A percentile compares a stretch with the other conserved stretches of the same genome.
Evolutionary conservation across 2,113 vertebrate species (phyloP).

Genomic region (Abramis brama): DNA sequence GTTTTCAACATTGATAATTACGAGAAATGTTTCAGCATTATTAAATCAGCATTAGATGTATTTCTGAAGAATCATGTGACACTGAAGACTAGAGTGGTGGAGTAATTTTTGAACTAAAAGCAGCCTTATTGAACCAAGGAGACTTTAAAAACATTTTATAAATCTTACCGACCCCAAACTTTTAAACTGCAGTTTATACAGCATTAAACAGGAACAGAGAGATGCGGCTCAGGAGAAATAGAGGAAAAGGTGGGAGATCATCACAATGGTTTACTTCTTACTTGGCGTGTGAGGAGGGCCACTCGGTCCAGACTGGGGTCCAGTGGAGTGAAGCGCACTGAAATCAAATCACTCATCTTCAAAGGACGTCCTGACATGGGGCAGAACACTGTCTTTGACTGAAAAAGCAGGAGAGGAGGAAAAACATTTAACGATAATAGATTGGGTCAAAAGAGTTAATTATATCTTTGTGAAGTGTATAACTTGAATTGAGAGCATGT

Average conservation of each 20-base stretch:
- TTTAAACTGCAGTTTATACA: background rate
- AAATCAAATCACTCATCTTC: conserved; percentile 84
- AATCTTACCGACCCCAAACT: background rate
- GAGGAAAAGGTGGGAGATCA: background rate
- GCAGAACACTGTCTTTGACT: conserved; percentile 85
- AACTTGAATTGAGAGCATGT: background rate
- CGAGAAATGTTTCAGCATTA: background rate
- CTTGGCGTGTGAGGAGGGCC: conserved; percentile 84
- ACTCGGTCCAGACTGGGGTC: conserved; percentile 82
- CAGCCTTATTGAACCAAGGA: no score
- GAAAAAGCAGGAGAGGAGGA: background rate
- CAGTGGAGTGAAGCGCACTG: conserved; percentile 80
- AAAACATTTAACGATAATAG: background rate
- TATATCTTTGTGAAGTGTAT: background rate
- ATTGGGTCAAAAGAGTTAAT: background rate
- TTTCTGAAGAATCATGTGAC: background rate
- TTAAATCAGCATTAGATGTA: no score
- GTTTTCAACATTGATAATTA: background rate
- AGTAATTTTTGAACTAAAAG: no score
- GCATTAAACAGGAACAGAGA: background rate
- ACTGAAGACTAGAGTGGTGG: background rate
- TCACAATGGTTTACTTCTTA: conserved; percentile 38
- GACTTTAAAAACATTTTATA: no score
- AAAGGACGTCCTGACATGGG: conserved; percentile 87
- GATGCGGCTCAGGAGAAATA: background rate